Evolutionary conservation across 2,113 vertebrate species (phyloP).

Genomic region (Bufo bufo): DNA sequence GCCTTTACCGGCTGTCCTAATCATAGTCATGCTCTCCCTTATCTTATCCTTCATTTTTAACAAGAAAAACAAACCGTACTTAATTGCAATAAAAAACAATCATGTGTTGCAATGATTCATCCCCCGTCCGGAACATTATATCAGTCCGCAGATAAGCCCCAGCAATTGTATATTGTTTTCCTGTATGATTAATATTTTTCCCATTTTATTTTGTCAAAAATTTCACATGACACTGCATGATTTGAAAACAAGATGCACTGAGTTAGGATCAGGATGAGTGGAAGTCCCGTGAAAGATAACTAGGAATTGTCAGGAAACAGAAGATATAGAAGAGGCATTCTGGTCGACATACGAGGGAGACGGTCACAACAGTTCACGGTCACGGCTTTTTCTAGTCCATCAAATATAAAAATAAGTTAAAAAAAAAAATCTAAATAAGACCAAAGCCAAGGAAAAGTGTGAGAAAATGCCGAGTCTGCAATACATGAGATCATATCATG

Average conservation of each 20-base stretch:
- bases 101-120: conserved; percentile 27
- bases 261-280: conserved; percentile 36
- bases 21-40: background rate
- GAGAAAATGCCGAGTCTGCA: background rate
- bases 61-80: background rate
- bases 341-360: conserved; percentile 26
- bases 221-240: conserved; percentile 53
- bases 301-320: conserved; percentile 60
- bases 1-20: background rate
- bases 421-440: conserved; percentile 60
- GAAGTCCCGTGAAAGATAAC: conserved; percentile 57
- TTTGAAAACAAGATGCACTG: conserved; percentile 61
- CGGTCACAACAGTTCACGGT: conserved; percentile 41
- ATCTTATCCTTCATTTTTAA: conserved; percentile 58
- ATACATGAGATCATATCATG: background rate
- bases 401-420: background rate
- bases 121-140: conserved; percentile 30
- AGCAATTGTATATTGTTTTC: conserved; percentile 51
- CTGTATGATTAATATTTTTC: conserved; percentile 54
- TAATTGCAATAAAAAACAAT: conserved; percentile 33
- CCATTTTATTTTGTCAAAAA: conserved; percentile 54
- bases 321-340: conserved; percentile 52
- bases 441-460: conserved; percentile 51
- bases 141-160: conserved; percentile 31
- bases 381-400: conserved; percentile 40